phyloP scores from a whole-genome alignment of 1,140 invertebrate genomes.

The Phocides pigmalion region DNA sequence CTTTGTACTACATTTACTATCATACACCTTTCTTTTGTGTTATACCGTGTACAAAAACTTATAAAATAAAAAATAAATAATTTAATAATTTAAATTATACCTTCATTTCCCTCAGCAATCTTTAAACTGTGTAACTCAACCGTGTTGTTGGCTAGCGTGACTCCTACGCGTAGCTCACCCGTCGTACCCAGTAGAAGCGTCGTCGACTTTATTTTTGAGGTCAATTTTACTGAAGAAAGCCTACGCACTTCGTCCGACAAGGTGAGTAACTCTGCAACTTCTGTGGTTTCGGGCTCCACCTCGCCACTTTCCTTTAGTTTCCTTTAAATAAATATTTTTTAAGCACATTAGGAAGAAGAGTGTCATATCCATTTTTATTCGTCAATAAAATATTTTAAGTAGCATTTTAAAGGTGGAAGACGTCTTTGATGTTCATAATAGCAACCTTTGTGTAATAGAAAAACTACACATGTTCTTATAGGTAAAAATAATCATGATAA shows the following conservation, averaged over 20 bases:
- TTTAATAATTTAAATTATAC: no score
- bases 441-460: no score
- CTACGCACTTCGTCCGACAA: constrained; percentile 91
- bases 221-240: constrained; percentile 87
- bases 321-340: no score
- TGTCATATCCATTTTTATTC: constrained; percentile 35
- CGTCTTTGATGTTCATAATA: no score
- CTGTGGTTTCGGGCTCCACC: constrained; percentile 45
- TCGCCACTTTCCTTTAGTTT: constrained; percentile 71
- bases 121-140: constrained; percentile 86
- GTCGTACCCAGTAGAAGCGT: constrained; percentile 87
- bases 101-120: constrained; percentile 78
- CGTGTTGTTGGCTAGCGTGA: constrained; percentile 88
- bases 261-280: constrained; percentile 70
- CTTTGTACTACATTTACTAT: no score
- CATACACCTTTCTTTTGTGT: no score
- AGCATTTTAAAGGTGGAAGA: no score
- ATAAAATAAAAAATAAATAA: no score
- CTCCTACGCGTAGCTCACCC: constrained; percentile 87
- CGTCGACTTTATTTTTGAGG: constrained; percentile 88
- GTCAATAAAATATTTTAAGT: no score
- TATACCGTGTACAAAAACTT: no score
- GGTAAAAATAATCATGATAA: no score
- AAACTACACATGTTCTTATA: no score
- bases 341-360: constrained; percentile 1